phyloP scores from a whole-genome alignment of 2,113 vertebrate genomes.

The Paedocypris sp. region DNA sequence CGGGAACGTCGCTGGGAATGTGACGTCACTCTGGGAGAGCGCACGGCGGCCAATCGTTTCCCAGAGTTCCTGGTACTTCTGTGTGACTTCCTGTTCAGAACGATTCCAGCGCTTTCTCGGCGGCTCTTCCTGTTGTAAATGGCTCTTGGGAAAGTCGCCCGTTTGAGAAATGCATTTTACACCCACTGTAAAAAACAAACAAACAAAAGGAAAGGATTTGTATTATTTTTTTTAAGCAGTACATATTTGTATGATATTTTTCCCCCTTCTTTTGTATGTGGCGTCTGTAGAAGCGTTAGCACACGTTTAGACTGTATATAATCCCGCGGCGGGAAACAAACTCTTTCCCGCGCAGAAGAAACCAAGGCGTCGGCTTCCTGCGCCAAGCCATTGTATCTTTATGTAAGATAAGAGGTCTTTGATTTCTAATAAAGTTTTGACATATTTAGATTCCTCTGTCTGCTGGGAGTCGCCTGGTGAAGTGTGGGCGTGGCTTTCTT shows the following conservation, averaged over 20 bases:
- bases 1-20: conserved; percentile 31
- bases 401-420: conserved; percentile 74
- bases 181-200: conserved; percentile 85
- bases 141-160: conserved; percentile 71
- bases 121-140: conserved; percentile 74
- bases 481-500: no score
- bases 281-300: conserved; percentile 69
- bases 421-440: conserved; percentile 94
- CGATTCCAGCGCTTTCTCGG: conserved; percentile 64
- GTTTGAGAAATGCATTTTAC: conserved; percentile 83
- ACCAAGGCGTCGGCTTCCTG: conserved; percentile 71
- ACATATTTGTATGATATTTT: conserved; percentile 82
- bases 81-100: conserved; percentile 48
- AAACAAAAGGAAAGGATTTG: no score
- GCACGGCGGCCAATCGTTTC: conserved; percentile 41
- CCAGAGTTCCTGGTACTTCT: conserved; percentile 40
- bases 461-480: no score
- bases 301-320: conserved; percentile 66
- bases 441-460: conserved; percentile 38
- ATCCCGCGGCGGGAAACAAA: conserved; percentile 56
- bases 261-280: conserved; percentile 76
- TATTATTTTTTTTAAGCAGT: conserved; percentile 94
- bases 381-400: conserved; percentile 75
- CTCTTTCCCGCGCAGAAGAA: conserved; percentile 70
- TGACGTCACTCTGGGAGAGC: conserved; percentile 38